Percentiles rank a stretch among this genome's conserved stretches.
phyloP scores from a whole-genome alignment of 2,113 vertebrate genomes.

The Xerus inauris region DNA sequence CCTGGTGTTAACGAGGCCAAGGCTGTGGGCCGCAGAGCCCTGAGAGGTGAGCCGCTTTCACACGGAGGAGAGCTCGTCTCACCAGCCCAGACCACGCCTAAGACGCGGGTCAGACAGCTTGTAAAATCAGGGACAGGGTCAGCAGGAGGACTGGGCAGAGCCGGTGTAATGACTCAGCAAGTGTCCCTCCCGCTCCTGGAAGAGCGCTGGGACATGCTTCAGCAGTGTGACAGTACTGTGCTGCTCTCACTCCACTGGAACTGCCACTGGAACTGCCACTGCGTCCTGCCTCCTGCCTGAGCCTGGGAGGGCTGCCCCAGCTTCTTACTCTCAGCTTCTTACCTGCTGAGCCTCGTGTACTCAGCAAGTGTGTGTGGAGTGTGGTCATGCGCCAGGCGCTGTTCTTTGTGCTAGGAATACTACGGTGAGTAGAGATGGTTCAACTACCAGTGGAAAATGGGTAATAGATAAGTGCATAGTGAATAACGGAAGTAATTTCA shows the following conservation, averaged over 20 bases:
- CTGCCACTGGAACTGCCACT: background rate
- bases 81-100: background rate
- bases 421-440: too few relatives aligned
- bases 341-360: accelerated
- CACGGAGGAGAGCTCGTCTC: background rate
- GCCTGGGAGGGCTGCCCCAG: background rate
- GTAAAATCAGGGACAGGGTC: background rate
- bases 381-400: accelerated
- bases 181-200: background rate
- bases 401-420: background rate
- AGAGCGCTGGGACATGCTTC: background rate
- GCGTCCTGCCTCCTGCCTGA: background rate
- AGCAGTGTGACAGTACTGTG: background rate
- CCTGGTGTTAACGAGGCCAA: conserved; percentile 50
- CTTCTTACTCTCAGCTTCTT: too few relatives aligned
- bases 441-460: background rate
- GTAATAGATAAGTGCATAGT: background rate
- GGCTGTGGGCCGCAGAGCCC: background rate
- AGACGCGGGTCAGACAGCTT: background rate
- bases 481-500: background rate
- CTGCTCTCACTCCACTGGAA: background rate
- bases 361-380: accelerated
- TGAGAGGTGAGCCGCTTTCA: background rate
- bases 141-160: too few relatives aligned
- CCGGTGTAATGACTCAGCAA: background rate